Percentiles rank a stretch among this genome's conserved stretches.
Conservation (phyloP, 2,888 invertebrate species). For the Diplolepis rosae region DNA sequence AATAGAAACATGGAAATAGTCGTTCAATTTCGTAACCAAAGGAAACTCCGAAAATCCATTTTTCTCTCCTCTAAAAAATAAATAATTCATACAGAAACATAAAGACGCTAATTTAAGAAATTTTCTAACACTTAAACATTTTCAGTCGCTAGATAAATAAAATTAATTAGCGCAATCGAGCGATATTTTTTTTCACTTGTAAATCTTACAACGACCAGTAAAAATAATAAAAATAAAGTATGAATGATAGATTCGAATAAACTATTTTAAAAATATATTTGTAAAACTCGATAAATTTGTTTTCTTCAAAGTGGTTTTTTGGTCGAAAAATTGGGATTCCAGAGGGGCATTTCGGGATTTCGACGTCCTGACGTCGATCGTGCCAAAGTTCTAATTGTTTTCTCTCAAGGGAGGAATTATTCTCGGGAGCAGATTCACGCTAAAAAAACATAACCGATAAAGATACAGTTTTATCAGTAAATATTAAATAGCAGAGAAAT, state of each 20-base stretch:
- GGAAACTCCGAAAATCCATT: slow-evolving; percentile 5
- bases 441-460: slow-evolving; percentile 14
- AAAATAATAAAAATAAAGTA: background rate
- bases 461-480: slow-evolving; percentile 45
- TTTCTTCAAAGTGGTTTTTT: background rate
- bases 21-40: slow-evolving; percentile 12
- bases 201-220: slow-evolving; percentile 11
- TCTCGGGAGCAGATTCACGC: background rate
- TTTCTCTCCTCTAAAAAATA: background rate
- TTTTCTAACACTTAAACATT: background rate
- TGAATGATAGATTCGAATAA: background rate
- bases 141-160: slow-evolving; percentile 4
- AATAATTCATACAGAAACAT: background rate
- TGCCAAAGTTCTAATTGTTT: slow-evolving; percentile 21
- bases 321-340: slow-evolving; percentile 12
- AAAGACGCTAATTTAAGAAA: slow-evolving; percentile 27
- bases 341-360: slow-evolving; percentile 25
- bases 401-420: background rate
- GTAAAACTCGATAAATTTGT: background rate
- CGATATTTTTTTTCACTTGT: background rate
- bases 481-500: slow-evolving; percentile 41
- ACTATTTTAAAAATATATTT: background rate
- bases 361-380: background rate
- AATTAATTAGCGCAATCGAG: background rate
- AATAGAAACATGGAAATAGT: slow-evolving; percentile 27